Percentiles rank a stretch among this genome's conserved stretches.
phyloP scores from a whole-genome alignment of 2,797 vertebrate species.

The Moxostoma hubbsi region DNA sequence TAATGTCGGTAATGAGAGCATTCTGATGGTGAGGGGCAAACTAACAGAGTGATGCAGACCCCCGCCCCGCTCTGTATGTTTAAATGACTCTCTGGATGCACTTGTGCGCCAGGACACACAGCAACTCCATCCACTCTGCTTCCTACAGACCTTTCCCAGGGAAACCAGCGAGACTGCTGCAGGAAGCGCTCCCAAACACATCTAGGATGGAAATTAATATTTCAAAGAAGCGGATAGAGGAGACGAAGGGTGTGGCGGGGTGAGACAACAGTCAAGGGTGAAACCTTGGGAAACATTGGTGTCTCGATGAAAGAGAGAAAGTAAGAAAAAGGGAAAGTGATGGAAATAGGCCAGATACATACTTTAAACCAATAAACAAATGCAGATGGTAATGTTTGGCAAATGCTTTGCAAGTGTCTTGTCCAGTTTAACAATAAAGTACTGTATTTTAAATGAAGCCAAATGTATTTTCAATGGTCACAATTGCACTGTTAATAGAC shows the following conservation, averaged over 20 bases:
- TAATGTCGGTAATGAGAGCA: slow-evolving; percentile 36
- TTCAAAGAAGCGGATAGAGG: slow-evolving; percentile 68
- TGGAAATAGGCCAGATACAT: not conserved
- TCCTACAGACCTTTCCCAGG: slow-evolving; percentile 76
- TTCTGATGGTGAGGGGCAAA: slow-evolving; percentile 19
- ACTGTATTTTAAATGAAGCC: no score
- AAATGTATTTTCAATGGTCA: no score
- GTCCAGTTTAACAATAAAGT: not conserved
- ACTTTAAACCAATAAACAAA: not conserved
- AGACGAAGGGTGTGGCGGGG: slow-evolving; percentile 57
- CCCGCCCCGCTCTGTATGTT: slow-evolving; percentile 5
- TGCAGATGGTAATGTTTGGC: not conserved
- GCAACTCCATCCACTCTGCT: slow-evolving; percentile 57
- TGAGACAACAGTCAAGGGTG: slow-evolving; percentile 57
- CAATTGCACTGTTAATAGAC: no score
- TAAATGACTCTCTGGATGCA: slow-evolving; percentile 49
- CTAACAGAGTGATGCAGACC: slow-evolving; percentile 20
- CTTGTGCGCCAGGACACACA: slow-evolving; percentile 48
- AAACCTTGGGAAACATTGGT: slow-evolving; percentile 23
- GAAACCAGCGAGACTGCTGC: slow-evolving; percentile 72
- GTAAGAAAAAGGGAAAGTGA: slow-evolving; percentile 31
- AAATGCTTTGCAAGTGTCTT: not conserved
- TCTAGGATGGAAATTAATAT: slow-evolving; percentile 76
- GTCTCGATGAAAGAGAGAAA: slow-evolving; percentile 24
- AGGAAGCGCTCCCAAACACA: slow-evolving; percentile 74